These are phyloP conservation scores for Gallirallus australis DNA, from an alignment of 2,797 vertebrate species.

Conservation along the genomic window DNA sequence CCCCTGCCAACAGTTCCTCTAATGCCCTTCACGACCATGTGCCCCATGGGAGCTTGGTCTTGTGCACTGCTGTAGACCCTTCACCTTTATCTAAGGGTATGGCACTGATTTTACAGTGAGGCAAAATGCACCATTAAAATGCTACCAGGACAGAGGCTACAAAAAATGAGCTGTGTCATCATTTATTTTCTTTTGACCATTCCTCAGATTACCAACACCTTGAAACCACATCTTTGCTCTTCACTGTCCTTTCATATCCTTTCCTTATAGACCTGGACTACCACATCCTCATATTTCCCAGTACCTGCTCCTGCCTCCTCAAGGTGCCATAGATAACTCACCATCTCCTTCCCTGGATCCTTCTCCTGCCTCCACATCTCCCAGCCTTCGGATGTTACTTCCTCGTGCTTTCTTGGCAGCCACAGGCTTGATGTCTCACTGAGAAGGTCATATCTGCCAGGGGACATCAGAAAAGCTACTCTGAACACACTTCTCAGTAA, in stretches of 20 bases:
- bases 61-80: not conserved
- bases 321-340: not conserved
- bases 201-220: not conserved
- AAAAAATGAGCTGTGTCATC: not conserved
- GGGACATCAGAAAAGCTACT: not conserved
- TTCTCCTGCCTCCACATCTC: not conserved
- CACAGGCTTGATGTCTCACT: not conserved
- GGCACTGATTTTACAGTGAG: not conserved
- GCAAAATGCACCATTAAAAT: not conserved
- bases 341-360: not conserved
- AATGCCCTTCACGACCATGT: not conserved
- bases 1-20: not conserved
- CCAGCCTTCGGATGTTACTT: not conserved
- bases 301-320: not conserved
- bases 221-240: not conserved
- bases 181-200: not conserved
- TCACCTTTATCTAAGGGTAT: not conserved
- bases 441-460: not conserved
- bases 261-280: not conserved
- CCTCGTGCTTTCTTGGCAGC: not conserved
- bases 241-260: not conserved
- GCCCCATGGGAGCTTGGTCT: too few relatives aligned
- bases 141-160: not conserved
- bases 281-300: not conserved
- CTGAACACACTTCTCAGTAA: not conserved